Percentiles rank a stretch among this genome's conserved stretches.
Conservation (phyloP, 2,797 vertebrate genomes). For the Channallabes apus region DNA sequence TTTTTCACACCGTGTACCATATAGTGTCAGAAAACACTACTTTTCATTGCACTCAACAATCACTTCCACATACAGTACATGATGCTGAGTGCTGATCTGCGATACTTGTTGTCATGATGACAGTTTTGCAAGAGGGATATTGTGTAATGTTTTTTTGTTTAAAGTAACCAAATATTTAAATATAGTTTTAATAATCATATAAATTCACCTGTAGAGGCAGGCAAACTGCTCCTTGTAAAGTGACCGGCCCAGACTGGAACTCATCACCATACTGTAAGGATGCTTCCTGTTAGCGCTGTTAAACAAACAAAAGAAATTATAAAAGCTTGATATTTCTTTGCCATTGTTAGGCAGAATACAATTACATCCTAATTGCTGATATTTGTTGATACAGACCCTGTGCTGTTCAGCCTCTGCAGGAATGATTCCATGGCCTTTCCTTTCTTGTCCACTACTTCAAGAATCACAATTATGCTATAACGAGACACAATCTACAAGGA, state of each 20-base stretch:
- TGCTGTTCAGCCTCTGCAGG: slow-evolving; percentile 63
- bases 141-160: background rate
- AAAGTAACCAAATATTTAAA: too few species aligned
- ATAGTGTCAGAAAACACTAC: background rate
- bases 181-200: background rate
- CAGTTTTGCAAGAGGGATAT: background rate
- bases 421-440: slow-evolving; percentile 61
- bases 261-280: slow-evolving; percentile 57
- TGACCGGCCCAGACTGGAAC: slow-evolving; percentile 62
- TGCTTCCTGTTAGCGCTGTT: slow-evolving; percentile 42
- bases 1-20: background rate
- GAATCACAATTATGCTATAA: slow-evolving; percentile 67
- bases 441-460: slow-evolving; percentile 69
- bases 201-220: slow-evolving; percentile 71
- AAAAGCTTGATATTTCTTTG: background rate
- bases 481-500: slow-evolving; percentile 66
- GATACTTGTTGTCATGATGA: background rate
- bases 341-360: background rate
- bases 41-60: background rate
- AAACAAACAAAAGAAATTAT: slow-evolving; percentile 11
- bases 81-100: background rate
- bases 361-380: background rate
- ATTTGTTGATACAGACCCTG: slow-evolving; percentile 44
- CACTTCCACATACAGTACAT: background rate
- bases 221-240: slow-evolving; percentile 72